A percentile compares a stretch with the other conserved stretches of the same genome.
phyloP scores from a whole-genome alignment of 2,797 vertebrate species.

The Rhabdophis nuchalis region DNA sequence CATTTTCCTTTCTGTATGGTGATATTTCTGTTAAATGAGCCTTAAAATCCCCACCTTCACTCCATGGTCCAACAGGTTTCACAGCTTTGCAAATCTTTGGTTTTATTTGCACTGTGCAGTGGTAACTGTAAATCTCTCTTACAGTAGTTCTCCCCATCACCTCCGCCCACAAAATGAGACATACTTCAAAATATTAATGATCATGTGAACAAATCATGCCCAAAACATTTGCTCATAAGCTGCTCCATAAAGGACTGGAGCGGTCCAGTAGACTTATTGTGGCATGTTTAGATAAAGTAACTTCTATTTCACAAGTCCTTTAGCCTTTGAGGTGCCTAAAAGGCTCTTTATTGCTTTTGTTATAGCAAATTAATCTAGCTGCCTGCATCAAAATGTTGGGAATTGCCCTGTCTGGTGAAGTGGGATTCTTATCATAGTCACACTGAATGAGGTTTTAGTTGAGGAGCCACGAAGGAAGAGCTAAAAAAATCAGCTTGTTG shows the following conservation, averaged over 20 bases:
- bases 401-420: background rate
- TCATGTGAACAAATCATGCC: background rate
- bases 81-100: background rate
- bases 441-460: background rate
- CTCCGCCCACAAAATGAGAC: background rate
- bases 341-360: background rate
- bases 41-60: background rate
- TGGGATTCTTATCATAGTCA: background rate
- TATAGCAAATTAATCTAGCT: background rate
- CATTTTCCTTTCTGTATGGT: background rate
- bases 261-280: background rate
- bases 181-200: background rate
- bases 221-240: background rate
- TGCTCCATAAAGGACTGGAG: background rate
- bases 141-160: background rate
- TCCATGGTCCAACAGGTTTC: background rate
- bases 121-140: background rate
- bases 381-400: background rate
- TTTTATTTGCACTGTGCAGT: background rate
- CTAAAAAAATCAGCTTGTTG: background rate
- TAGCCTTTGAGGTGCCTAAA: background rate
- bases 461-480: background rate
- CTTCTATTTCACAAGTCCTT: background rate
- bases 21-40: background rate
- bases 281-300: background rate